These are phyloP conservation scores for Nineta flava DNA, from an alignment of 2,888 invertebrate genomes.

Conservation along the genomic window DNA sequence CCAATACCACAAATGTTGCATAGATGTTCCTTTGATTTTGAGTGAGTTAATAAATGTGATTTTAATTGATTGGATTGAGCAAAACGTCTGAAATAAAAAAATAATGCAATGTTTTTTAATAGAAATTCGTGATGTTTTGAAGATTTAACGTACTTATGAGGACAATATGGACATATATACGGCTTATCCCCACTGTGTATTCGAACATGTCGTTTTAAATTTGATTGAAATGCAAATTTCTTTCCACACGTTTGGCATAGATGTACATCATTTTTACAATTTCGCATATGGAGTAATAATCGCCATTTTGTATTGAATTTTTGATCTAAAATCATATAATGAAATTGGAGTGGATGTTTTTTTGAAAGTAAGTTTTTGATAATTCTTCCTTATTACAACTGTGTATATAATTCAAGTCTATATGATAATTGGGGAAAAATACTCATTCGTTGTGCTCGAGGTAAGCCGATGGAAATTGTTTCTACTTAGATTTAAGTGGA, in stretches of 20 bases:
- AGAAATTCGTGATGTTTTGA: too few species aligned
- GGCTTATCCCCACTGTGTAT: constrained; percentile 9
- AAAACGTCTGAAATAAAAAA: constrained; percentile 7
- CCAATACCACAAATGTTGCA: constrained; percentile 9
- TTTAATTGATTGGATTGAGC: constrained; percentile 10
- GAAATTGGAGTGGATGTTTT: too few species aligned
- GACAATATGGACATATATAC: constrained; percentile 8
- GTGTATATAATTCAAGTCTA: too few species aligned
- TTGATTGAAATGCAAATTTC: background rate
- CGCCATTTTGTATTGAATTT: constrained; percentile 4
- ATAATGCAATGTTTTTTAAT: background rate
- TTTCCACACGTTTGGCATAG: constrained; percentile 7
- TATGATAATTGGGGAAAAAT: too few species aligned
- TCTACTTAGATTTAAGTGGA: too few species aligned
- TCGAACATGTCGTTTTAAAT: constrained; percentile 3
- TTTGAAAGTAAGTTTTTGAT: too few species aligned
- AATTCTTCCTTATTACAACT: too few species aligned
- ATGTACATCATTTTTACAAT: constrained; percentile 8
- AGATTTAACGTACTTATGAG: constrained; percentile 7
- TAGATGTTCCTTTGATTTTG: constrained; percentile 9
- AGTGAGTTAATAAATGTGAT: constrained; percentile 10
- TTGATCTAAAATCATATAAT: background rate
- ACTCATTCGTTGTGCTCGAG: too few species aligned
- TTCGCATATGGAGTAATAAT: constrained; percentile 8
- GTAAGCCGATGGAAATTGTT: too few species aligned